Evolutionary conservation across 2,113 vertebrate genomes (phyloP), one percentile per base, ranked within the genome.

Genomic region (Gambusia affinis): DNA sequence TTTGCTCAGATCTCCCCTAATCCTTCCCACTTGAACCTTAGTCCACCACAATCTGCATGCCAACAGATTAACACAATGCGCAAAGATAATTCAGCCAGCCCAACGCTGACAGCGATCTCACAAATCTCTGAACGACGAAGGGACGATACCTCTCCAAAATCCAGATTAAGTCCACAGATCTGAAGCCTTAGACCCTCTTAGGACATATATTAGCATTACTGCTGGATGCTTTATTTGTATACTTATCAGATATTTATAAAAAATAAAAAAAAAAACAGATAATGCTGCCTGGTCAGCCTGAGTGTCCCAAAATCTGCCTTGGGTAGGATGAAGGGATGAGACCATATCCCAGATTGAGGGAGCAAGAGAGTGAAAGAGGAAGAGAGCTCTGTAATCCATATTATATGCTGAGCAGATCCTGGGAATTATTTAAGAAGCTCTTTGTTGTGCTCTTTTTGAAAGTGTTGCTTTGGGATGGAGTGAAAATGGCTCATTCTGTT

Each of bases 31-130:
- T 93, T 90, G 88, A 92, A 92, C 91, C 91, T 91, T 91, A 88
- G 88, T 93, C 92, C 79, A 83, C 80, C 84, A 73, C 88, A 85
- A 81, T 88, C 81, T 88, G 89, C 90, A 87, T 88, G 92, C 92
- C 91, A 92, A 85, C 91, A 93, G 92, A 92, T 93, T 93, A 93
- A 89, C 92, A 90, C 92, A 92, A 92, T 92, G 71, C 71, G 86
- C 84, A 90, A 85, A 89, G 90, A 91, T 91, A 90, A 93, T 92
- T 93, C 89, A 90, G 87, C 80, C 84, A 68, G 81, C 89, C 86
- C 82, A 78, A 81, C 73, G 87, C 84, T 80, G 88, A 90, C 89
- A 87, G 91, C 86, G 92, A 92, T 93, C 91, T 91, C 86, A 33
- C 89, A 93, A 93, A 93, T 93, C 91, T 93, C 88, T 87, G 70